Evolutionary conservation across 1,140 invertebrate species (phyloP), one percentile per base, ranked within the genome.

Genomic region (Aphelinus certus): DNA sequence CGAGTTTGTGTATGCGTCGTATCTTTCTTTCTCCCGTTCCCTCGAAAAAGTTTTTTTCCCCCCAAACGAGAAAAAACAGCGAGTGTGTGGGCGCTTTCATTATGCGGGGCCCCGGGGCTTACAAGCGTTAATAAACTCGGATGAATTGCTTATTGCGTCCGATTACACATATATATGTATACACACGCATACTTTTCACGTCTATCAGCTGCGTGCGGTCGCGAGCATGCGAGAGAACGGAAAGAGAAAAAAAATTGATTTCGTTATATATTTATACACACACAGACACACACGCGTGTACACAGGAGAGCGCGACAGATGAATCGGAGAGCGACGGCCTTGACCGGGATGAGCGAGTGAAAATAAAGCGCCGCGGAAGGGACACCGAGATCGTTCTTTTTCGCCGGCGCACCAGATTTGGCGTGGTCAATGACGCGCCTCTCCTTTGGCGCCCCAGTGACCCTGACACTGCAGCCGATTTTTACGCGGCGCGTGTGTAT

Each of bases 321-420:
- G 26, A 26, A 60, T 60, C 57, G 57, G 57, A 60, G 57, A 60
- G 57, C 5, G 51, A 60, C 60, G 73, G 68, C 73, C 73, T 75
- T 75, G 73, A 75, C 73, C 73, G 73, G 73, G 47, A 70, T 75
- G 51, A 26, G 43, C 73, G 73, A 63, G 70, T 75, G 66, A 70
- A 75, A 75, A 75, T 75, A 75, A 63, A 69, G 60, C 49, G 70
- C 5, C 46, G 60, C 2, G 26, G 10, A 26, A 46, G 43, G 51
- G 4, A 53, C 26, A 26, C 26, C 26, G 26, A 26, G 26, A 26
- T 53, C 51, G 51, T 53, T 4, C 51, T 6, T 26, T 26, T 53
- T 9, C 51, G 26, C 63, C 63, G 55, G 55, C 43, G 9, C 53
- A 7, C 73, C 73, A 64, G 69, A 69, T 75, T 74, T 74, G 65